Evolutionary conservation across 2,797 vertebrate genomes (phyloP).

Genomic region (Coccyzus lansbergi): DNA sequence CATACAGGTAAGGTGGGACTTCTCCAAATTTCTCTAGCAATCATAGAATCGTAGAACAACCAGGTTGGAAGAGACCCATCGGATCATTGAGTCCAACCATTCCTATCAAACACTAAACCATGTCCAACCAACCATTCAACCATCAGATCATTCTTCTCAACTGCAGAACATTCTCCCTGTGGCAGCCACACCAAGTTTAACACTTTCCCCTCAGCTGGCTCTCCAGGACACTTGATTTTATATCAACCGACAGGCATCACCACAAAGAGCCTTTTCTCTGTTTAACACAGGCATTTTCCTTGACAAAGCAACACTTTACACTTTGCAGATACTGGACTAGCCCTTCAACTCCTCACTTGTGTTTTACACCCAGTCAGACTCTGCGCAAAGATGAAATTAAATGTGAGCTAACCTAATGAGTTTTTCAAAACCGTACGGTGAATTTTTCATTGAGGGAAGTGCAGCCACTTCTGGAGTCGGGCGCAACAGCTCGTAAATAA

Average conservation of each 20-base stretch:
- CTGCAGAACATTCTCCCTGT: rapidly evolving
- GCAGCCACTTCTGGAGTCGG: not conserved
- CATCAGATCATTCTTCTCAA: not conserved
- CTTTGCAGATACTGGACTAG: not conserved
- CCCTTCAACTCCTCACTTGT: not conserved
- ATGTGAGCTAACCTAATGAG: not conserved
- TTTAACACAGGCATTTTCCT: not conserved
- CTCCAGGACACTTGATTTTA: not conserved
- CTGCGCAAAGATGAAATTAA: not conserved
- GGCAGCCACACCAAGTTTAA: not conserved
- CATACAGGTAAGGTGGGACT: not conserved
- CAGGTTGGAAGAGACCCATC: too few relatives aligned
- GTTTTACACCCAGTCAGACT: not conserved
- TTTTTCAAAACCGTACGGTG: not conserved
- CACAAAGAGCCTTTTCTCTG: not conserved
- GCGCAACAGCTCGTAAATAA: slow-evolving; percentile 31
- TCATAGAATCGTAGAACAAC: too few relatives aligned
- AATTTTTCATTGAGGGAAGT: not conserved
- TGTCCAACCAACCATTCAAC: too few relatives aligned
- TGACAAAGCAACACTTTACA: not conserved
- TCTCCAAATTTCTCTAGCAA: not conserved
- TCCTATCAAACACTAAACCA: too few relatives aligned
- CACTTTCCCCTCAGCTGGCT: not conserved
- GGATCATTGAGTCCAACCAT: too few relatives aligned
- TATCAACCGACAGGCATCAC: rapidly evolving